Evolutionary conservation across 2,113 vertebrate genomes (phyloP).

Genomic region (Candoia aspera): DNA sequence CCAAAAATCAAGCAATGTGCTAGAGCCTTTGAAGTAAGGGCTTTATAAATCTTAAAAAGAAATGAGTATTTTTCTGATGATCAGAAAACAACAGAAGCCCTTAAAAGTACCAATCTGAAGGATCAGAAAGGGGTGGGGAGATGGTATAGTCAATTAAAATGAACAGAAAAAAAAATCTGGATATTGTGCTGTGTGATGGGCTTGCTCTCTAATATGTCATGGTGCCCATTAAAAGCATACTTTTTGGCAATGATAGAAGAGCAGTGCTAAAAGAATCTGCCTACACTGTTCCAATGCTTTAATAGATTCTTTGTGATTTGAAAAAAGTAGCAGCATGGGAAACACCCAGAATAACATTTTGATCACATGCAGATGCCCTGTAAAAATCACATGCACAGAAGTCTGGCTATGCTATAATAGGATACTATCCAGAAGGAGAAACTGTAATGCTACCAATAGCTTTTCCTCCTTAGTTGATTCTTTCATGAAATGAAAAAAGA

Average conservation of each 20-base stretch:
- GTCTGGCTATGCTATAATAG: neutral
- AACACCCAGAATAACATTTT: neutral
- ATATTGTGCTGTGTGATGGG: neutral
- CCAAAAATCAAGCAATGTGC: neutral
- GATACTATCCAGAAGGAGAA: neutral
- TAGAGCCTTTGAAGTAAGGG: neutral
- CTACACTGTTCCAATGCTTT: neutral
- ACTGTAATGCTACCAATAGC: neutral
- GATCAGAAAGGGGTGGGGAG: neutral
- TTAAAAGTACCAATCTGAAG: neutral
- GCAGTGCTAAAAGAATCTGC: neutral
- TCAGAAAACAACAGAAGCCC: neutral
- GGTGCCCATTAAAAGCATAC: neutral
- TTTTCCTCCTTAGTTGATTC: neutral
- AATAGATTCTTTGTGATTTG: neutral
- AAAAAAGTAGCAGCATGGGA: neutral
- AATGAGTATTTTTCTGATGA: neutral
- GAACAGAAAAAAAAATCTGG: neutral
- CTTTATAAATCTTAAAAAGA: neutral
- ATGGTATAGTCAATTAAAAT: neutral
- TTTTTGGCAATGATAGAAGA: neutral
- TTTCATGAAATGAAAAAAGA: neutral
- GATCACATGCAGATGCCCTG: neutral
- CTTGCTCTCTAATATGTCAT: neutral
- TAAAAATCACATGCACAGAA: neutral